phyloP scores from a whole-genome alignment of 2,113 vertebrate species.

The Microcebus lehilahytsara region DNA sequence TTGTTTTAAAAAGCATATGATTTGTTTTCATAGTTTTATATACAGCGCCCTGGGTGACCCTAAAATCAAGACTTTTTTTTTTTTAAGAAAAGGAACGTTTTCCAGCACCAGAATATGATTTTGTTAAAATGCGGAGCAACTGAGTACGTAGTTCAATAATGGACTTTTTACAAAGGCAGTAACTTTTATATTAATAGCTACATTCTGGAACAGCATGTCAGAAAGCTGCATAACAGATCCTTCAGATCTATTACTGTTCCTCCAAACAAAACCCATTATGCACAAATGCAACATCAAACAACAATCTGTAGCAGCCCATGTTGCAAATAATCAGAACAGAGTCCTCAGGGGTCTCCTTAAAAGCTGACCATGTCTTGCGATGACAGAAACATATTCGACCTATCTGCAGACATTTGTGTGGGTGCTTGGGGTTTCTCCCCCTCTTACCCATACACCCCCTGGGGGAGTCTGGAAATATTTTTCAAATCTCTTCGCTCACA shows the following conservation, averaged over 20 bases:
- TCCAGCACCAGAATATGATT: background rate
- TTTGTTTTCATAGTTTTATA: slow-evolving; percentile 17
- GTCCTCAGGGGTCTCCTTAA: background rate
- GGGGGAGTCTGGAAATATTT: background rate
- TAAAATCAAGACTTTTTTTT: background rate
- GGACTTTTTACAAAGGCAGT: slow-evolving; percentile 66
- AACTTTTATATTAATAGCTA: slow-evolving; percentile 64
- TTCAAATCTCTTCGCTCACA: background rate
- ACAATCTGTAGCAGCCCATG: background rate
- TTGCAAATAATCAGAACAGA: background rate
- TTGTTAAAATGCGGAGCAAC: background rate
- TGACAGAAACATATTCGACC: background rate
- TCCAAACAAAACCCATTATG: slow-evolving; percentile 40
- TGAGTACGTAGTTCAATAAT: slow-evolving; percentile 41
- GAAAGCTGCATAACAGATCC: slow-evolving; percentile 59
- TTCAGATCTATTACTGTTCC: slow-evolving; percentile 29
- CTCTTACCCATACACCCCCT: background rate
- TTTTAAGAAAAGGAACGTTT: background rate
- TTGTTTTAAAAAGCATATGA: background rate
- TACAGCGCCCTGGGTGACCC: background rate
- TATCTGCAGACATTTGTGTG: background rate
- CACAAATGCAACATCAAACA: slow-evolving; percentile 27
- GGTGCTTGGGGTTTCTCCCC: background rate
- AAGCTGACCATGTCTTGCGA: background rate
- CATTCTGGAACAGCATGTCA: slow-evolving; percentile 50